phyloP scores from a whole-genome alignment of 2,888 invertebrate species.

The Pherbina coryleti region DNA sequence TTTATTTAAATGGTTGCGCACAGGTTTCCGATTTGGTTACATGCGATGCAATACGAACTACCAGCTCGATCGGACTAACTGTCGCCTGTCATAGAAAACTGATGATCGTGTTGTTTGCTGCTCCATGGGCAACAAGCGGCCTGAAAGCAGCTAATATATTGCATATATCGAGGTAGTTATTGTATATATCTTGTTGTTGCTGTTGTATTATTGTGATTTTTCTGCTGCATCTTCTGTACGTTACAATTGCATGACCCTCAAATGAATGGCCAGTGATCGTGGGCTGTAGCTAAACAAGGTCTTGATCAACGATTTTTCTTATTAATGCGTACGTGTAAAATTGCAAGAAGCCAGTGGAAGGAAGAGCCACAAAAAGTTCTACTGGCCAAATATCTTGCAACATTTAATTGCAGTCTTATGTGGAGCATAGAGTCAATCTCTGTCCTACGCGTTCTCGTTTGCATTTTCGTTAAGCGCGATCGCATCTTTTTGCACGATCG shows the following conservation, averaged over 20 bases:
- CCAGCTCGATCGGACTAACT: background rate
- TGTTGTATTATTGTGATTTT: background rate
- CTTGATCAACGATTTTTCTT: background rate
- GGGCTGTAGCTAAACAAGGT: background rate
- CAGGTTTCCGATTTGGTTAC: background rate
- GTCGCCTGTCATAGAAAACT: conserved; percentile 13
- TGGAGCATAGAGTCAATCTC: background rate
- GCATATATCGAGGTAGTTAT: background rate
- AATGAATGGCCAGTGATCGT: background rate
- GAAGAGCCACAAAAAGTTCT: too few species aligned
- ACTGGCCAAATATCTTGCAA: too few species aligned
- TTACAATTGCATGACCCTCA: background rate
- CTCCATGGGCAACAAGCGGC: background rate
- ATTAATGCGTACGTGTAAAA: too few species aligned
- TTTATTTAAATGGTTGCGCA: conserved; percentile 7
- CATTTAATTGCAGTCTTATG: too few species aligned
- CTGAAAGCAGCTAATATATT: background rate
- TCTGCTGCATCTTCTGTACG: background rate
- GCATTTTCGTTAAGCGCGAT: background rate
- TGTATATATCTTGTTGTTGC: background rate
- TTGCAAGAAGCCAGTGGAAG: too few species aligned
- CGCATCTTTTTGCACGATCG: background rate
- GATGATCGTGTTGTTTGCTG: background rate
- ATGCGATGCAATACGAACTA: background rate
- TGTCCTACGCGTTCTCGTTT: background rate